Conservation (phyloP, 2,797 vertebrate genomes). For the Brachymystax lenok region DNA sequence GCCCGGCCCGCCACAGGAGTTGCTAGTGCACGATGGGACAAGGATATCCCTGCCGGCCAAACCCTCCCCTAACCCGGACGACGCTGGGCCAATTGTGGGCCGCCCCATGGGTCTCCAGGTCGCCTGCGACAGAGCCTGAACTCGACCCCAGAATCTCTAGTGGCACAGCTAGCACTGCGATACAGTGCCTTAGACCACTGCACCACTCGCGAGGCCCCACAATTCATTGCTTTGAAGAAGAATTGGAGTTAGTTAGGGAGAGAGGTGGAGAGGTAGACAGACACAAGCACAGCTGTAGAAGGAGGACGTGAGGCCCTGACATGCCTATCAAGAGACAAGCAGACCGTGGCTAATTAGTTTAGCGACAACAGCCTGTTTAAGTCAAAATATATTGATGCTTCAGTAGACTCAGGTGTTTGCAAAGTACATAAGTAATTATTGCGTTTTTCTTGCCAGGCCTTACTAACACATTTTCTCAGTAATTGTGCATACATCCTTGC, state of each 20-base stretch:
- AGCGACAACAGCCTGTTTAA: background rate
- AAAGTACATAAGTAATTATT: background rate
- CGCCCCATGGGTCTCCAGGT: no score
- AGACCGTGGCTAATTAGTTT: background rate
- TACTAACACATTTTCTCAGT: background rate
- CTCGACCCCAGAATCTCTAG: no score
- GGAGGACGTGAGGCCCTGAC: no score
- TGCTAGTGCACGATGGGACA: no score
- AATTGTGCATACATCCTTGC: background rate
- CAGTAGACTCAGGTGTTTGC: background rate
- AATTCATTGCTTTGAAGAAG: conserved; percentile 17
- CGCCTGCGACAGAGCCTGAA: no score
- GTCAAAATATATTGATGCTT: background rate
- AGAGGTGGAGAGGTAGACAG: background rate
- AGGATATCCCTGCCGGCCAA: no score
- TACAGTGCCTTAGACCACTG: no score
- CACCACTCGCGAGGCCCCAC: no score
- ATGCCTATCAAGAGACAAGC: background rate
- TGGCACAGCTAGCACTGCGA: no score
- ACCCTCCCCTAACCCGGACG: no score
- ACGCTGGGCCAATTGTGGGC: no score
- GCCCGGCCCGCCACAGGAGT: no score
- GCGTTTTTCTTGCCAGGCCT: background rate
- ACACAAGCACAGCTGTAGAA: background rate
- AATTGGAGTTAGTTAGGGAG: background rate